Evolutionary conservation across 2,888 invertebrate genomes (phyloP).

Genomic region (Acronicta leporina): DNA sequence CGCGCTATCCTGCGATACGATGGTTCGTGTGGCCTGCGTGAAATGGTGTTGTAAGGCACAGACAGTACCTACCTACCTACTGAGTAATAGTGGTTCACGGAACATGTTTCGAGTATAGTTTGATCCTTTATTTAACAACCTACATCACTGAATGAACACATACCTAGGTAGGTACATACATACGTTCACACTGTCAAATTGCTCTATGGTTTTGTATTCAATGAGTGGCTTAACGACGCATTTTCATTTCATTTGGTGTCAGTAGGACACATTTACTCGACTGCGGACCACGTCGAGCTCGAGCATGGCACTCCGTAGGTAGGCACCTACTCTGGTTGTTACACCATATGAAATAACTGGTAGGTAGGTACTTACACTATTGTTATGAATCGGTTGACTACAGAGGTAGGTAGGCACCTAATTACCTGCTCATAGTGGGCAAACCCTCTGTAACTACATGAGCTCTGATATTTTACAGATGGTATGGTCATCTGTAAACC

Average conservation of each 20-base stretch:
- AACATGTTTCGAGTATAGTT: slow-evolving; percentile 73
- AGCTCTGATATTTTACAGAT: slow-evolving; percentile 63
- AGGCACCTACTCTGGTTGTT: slow-evolving; percentile 57
- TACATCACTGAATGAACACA: slow-evolving; percentile 68
- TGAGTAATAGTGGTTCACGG: slow-evolving; percentile 67
- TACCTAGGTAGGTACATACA: slow-evolving; percentile 8
- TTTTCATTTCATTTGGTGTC: slow-evolving; percentile 82
- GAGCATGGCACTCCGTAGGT: slow-evolving; percentile 54
- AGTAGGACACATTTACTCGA: slow-evolving; percentile 78
- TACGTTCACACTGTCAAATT: slow-evolving; percentile 60
- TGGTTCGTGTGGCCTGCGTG: slow-evolving; percentile 66
- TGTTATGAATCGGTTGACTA: slow-evolving; percentile 31
- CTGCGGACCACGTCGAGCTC: slow-evolving; percentile 64
- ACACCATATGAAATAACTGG: slow-evolving; percentile 71
- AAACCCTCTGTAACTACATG: slow-evolving; percentile 30
- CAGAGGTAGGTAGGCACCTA: not conserved
- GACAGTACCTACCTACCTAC: too few relatives aligned
- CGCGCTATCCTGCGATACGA: slow-evolving; percentile 82
- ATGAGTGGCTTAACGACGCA: slow-evolving; percentile 65
- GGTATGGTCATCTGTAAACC: slow-evolving; percentile 21
- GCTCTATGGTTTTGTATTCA: slow-evolving; percentile 70
- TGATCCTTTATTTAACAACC: slow-evolving; percentile 67
- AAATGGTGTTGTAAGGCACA: slow-evolving; percentile 72
- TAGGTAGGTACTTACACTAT: slow-evolving; percentile 16
- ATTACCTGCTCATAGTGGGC: slow-evolving; percentile 11